These are phyloP conservation scores for Acromyrmex heyeri DNA, from an alignment of 1,140 invertebrate genomes.

Conservation along the genomic window DNA sequence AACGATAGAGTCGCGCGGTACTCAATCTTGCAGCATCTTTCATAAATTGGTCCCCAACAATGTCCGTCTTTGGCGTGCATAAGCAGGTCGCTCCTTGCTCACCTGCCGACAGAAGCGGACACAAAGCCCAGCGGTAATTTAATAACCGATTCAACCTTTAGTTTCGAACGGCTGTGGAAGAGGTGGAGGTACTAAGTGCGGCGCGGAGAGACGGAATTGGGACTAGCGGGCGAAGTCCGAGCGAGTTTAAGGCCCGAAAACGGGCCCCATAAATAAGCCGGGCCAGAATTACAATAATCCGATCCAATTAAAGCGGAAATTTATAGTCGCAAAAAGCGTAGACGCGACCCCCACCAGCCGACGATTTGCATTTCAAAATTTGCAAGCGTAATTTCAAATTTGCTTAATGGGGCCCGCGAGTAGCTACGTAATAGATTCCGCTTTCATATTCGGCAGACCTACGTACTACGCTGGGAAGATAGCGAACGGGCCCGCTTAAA, in stretches of 20 bases:
- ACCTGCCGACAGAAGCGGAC: constrained; percentile 77
- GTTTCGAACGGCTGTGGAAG: constrained; percentile 65
- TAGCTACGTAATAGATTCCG: constrained; percentile 77
- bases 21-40: constrained; percentile 16
- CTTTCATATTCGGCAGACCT: constrained; percentile 77
- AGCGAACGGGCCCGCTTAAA: constrained; percentile 67
- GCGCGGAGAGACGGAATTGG: constrained; percentile 55
- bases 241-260: constrained; percentile 77
- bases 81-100: constrained; percentile 60
- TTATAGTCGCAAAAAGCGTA: constrained; percentile 83
- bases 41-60: constrained; percentile 73
- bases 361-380: constrained; percentile 81
- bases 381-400: constrained; percentile 83
- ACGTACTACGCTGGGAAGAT: constrained; percentile 44
- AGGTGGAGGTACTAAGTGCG: constrained; percentile 35
- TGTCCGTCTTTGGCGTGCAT: constrained; percentile 62
- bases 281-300: constrained; percentile 84
- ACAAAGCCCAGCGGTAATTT: constrained; percentile 80
- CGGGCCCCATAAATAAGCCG: constrained; percentile 81
- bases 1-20: constrained; percentile 26
- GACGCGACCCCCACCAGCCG: constrained; percentile 51
- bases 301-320: constrained; percentile 85
- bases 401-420: constrained; percentile 77
- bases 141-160: constrained; percentile 81
- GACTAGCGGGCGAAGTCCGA: constrained; percentile 66